Evolutionary conservation across 2,888 invertebrate genomes (phyloP), one percentile per base, ranked within the genome.

Genomic region (Andricus curvator): DNA sequence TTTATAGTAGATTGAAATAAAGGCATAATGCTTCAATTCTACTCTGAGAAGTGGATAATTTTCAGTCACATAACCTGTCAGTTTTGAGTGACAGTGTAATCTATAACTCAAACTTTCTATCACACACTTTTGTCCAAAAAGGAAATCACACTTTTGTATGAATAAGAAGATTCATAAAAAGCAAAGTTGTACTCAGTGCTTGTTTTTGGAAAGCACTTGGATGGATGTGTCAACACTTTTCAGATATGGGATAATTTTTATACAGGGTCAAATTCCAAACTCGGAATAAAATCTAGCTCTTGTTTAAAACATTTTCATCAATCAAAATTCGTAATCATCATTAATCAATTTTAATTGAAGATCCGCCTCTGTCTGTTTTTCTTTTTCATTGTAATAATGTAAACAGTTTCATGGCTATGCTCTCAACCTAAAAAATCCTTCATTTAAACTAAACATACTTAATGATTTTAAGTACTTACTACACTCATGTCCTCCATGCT

Each of bases 401-500:
- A n/a, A 9, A n/a, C 11, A n/a, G 3, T n/a, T 56, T n/a, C 9
- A 56, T 11, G 56, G 9, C 17, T 48, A 48, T 48, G 17, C 17
- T 17, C 11, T n/a, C n/a, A 22, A 11, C 56, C 56, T 8, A 9
- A 56, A 11, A n/a, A 56, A n/a, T 11, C n/a, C 11, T 62, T 4
- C 2, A 62, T 62, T 15, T 5, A 25, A 60, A n/a, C n/a, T 62
- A 6, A 25, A 15, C 8, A 62, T 62, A n/a, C 20, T 9, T 15
- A 25, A 62, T 29, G 6, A 15, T 15, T 60, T 4, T 4, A 13
- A 60, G 60, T 29, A 92, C 92, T 92, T 84, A 92, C 92, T 84
- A 92, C 92, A 85, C 90, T 90, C 83, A 90, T 88, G 87, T 92
- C 91, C 84, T 89, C 91, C 91, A 92, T 92, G 83, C 86, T 90